These are phyloP conservation scores for Drosophila nikananu DNA, from an alignment of 1,140 invertebrate species.

Conservation along the genomic window DNA sequence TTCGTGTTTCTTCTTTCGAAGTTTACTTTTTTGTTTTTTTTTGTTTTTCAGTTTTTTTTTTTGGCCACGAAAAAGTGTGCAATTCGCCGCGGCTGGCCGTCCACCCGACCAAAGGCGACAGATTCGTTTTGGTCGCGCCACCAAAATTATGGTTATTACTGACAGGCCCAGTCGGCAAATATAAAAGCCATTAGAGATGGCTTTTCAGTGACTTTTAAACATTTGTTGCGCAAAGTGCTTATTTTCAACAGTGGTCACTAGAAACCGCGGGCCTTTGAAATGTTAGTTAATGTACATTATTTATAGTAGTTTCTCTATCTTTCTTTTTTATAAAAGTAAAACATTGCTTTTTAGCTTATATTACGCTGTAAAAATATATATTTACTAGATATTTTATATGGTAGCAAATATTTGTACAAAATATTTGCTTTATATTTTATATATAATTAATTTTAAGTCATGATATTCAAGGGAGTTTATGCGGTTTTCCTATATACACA, in stretches of 20 bases:
- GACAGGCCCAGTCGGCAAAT: constrained; percentile 18
- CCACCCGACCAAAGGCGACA: constrained; percentile 53
- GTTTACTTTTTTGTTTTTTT: constrained; percentile 7
- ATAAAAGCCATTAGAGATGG: constrained; percentile 9
- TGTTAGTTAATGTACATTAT: background rate
- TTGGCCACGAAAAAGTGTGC: constrained; percentile 48
- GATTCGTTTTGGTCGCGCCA: constrained; percentile 50
- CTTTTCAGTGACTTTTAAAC: background rate
- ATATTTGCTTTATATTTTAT: too few species aligned
- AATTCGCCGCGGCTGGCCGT: constrained; percentile 56
- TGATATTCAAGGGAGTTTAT: too few species aligned
- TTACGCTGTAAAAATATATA: background rate
- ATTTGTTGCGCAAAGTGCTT: background rate
- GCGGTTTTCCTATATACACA: too few species aligned
- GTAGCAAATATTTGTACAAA: too few species aligned
- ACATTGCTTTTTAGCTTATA: background rate
- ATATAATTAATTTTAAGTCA: too few species aligned
- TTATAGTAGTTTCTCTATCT: background rate
- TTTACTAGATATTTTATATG: too few species aligned
- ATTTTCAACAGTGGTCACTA: background rate
- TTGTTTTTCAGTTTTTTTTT: background rate
- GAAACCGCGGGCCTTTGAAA: background rate
- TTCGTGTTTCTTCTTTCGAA: constrained; percentile 14
- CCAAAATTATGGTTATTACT: constrained; percentile 26
- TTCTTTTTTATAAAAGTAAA: background rate